These are phyloP conservation scores for Arremon aurantiirostris DNA, from an alignment of 2,797 vertebrate species.

Conservation along the genomic window DNA sequence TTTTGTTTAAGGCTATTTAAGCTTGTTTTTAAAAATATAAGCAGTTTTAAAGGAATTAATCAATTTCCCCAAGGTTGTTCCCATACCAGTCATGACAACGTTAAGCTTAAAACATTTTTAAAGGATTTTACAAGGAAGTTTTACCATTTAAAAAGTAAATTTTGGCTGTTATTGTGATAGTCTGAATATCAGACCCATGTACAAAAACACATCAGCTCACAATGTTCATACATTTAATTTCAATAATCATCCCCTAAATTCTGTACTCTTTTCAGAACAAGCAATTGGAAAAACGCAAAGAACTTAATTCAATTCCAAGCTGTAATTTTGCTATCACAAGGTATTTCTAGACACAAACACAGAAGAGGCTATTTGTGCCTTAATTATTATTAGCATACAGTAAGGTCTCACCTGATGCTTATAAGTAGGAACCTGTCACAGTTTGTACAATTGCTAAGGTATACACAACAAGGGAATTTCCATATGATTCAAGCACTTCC, in stretches of 20 bases:
- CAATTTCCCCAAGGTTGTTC: neutral
- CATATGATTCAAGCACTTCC: neutral
- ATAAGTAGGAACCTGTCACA: neutral
- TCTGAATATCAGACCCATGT: neutral
- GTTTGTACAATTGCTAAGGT: neutral
- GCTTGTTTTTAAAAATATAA: neutral
- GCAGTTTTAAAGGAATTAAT: neutral
- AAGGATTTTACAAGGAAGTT: neutral
- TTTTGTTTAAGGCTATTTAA: neutral
- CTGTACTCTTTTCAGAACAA: neutral
- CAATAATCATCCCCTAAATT: neutral
- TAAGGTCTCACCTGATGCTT: neutral
- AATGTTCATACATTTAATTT: neutral
- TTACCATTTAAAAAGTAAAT: neutral
- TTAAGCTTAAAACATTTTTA: neutral
- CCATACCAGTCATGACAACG: accelerated
- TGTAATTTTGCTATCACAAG: neutral
- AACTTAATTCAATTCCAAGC: neutral
- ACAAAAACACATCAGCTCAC: neutral
- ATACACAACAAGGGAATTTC: neutral
- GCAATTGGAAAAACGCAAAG: neutral
- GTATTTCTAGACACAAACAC: neutral
- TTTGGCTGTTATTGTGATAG: neutral
- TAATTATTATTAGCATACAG: neutral
- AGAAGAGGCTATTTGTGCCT: neutral